phyloP scores from a whole-genome alignment of 2,888 invertebrate genomes.

The Electrophaes corylata region DNA sequence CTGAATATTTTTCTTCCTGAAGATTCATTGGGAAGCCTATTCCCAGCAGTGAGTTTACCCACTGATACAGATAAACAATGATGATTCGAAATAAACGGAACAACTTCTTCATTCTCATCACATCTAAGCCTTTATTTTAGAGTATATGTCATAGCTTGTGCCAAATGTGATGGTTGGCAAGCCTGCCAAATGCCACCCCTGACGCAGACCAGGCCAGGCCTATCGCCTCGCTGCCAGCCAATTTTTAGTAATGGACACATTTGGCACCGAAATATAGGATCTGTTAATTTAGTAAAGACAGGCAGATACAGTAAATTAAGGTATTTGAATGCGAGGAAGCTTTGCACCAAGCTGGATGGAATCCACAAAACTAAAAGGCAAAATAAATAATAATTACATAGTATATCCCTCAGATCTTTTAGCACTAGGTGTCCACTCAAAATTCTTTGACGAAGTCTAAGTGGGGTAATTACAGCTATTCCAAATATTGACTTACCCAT shows the following conservation, averaged over 20 bases:
- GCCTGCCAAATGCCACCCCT: slow-evolving; percentile 17
- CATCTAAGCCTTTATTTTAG: slow-evolving; percentile 19
- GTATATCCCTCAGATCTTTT: too few relatives aligned
- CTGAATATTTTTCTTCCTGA: too few relatives aligned
- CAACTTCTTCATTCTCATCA: slow-evolving; percentile 17
- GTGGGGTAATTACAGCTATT: too few relatives aligned
- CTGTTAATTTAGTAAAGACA: slow-evolving; percentile 27
- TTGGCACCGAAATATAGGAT: slow-evolving; percentile 20
- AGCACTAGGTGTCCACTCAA: too few relatives aligned
- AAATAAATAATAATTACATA: too few relatives aligned
- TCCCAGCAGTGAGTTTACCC: neutral
- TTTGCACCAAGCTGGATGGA: neutral
- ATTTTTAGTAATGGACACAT: slow-evolving; percentile 31
- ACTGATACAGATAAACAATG: neutral
- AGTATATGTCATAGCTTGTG: slow-evolving; percentile 17
- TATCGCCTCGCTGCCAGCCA: slow-evolving; percentile 23
- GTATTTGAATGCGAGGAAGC: neutral
- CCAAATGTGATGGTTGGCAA: slow-evolving; percentile 35
- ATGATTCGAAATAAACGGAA: neutral
- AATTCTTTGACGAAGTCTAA: too few relatives aligned
- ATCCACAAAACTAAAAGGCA: too few relatives aligned
- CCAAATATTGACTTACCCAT: too few relatives aligned
- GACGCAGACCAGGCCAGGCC: slow-evolving; percentile 19
- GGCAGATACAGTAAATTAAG: slow-evolving; percentile 6
- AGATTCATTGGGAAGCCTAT: too few relatives aligned